These are phyloP conservation scores for Metellina segmentata DNA, from an alignment of 2,888 invertebrate species.

Conservation along the genomic window DNA sequence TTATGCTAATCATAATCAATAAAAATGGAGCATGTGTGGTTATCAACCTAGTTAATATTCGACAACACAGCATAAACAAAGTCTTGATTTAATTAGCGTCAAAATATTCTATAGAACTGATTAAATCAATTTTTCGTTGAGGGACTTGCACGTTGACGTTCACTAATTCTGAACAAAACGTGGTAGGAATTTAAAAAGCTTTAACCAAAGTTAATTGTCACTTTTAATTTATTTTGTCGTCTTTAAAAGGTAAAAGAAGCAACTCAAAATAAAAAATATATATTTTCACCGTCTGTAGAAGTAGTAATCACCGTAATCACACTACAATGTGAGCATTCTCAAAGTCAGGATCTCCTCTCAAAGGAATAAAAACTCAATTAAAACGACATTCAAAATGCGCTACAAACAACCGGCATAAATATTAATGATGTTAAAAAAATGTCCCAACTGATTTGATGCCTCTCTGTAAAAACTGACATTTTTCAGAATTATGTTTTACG, in stretches of 20 bases:
- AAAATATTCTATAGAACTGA: not conserved
- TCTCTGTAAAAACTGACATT: conserved; percentile 55
- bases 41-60: not conserved
- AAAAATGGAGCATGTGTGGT: not conserved
- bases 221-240: not conserved
- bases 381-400: conserved; percentile 22
- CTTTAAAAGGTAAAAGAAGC: not conserved
- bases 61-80: not conserved
- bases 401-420: conserved; percentile 41
- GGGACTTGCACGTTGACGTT: not conserved
- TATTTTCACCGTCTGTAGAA: not conserved
- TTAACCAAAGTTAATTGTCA: not conserved
- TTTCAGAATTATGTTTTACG: conserved; percentile 45
- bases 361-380: conserved; percentile 10
- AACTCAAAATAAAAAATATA: not conserved
- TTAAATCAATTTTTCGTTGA: not conserved
- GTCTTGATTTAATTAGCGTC: not conserved
- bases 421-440: conserved; percentile 56
- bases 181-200: not conserved
- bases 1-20: not conserved
- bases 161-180: not conserved
- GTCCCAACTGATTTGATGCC: conserved; percentile 1
- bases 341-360: not conserved
- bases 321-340: not conserved
- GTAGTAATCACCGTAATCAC: not conserved